Conservation (phyloP, 2,113 vertebrate genomes). For the Calyptomena viridis region DNA sequence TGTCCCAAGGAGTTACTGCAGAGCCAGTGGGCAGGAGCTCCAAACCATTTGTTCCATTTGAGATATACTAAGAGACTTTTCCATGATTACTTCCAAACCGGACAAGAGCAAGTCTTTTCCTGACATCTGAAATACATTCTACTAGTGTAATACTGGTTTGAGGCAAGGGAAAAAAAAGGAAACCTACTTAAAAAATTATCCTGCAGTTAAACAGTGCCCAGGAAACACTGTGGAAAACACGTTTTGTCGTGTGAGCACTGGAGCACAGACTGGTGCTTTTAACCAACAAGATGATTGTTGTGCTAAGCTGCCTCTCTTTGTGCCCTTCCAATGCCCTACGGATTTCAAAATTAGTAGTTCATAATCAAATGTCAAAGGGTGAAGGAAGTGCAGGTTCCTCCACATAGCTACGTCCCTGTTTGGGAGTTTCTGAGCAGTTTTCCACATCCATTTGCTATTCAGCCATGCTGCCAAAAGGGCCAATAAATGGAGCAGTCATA, state of each 20-base stretch:
- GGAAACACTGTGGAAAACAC: constrained; percentile 25
- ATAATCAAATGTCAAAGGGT: constrained; percentile 56
- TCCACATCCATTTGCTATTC: constrained; percentile 54
- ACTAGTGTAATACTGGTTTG: not conserved
- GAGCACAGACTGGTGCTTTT: not conserved
- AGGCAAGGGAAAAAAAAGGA: not conserved
- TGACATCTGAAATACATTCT: constrained; percentile 27
- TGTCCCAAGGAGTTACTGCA: not conserved
- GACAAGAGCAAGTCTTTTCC: constrained; percentile 36
- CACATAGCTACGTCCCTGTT: constrained; percentile 32
- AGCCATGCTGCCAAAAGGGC: not conserved
- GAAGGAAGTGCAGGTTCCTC: constrained; percentile 61
- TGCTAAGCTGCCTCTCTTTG: not conserved
- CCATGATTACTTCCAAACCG: constrained; percentile 5
- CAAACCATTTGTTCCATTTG: constrained; percentile 3
- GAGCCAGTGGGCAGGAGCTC: not conserved
- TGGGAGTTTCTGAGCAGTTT: constrained; percentile 31
- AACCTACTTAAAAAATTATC: not conserved
- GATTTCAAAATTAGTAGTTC: constrained; percentile 25
- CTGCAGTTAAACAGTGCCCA: not conserved
- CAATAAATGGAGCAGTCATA: constrained; percentile 50
- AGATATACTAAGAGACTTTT: constrained; percentile 29
- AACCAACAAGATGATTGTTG: not conserved
- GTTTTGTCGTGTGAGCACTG: not conserved
- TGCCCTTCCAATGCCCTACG: not conserved